Evolutionary conservation across 1,140 invertebrate genomes (phyloP), one percentile per base, ranked within the genome.

Genomic region (Ceratina australensis): DNA sequence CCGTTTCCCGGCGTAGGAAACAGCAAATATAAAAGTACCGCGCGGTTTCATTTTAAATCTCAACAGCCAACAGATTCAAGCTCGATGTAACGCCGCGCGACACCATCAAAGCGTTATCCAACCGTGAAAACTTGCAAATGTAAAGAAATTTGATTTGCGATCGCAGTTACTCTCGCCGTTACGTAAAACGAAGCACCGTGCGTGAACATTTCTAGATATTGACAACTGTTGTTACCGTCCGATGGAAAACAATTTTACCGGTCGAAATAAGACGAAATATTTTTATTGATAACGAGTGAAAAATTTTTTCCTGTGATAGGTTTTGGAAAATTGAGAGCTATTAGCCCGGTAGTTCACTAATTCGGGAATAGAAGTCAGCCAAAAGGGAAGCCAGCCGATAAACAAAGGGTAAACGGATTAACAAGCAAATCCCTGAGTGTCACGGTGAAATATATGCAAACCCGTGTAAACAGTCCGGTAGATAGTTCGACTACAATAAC

Each of bases 361-460:
- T 59, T 3, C 16, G 13, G n/a, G 49, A 50, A 33, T 52, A 54
- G 10, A n/a, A 64, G 49, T 54, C 49, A 22, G 12, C 18, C n/a
- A n/a, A n/a, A n/a, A n/a, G 20, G 47, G 20, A 16, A 1, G 64
- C n/a, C 10, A 12, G n/a, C n/a, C 10, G 8, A 68, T 22, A 50
- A 69, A 52, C n/a, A n/a, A n/a, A n/a, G n/a, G n/a, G n/a, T 76
- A 68, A 69, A 69, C 73, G 56, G 73, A 69, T 76, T 76, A 76
- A 59, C 65, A 24, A 61, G 15, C 50, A 68, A 69, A 76, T 69
- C 73, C 42, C 18, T n/a, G 66, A 22, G 64, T 33, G 49, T 49
- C 42, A 4, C 1, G 10, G 26, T 59, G 54, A 33, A 76, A n/a
- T n/a, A 76, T 76, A 76, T 68, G 65, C 56, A 49, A 76, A 49